Evolutionary conservation across 2,113 vertebrate species (phyloP), one percentile per base, ranked within the genome.

Genomic region (Corythaeola cristata): DNA sequence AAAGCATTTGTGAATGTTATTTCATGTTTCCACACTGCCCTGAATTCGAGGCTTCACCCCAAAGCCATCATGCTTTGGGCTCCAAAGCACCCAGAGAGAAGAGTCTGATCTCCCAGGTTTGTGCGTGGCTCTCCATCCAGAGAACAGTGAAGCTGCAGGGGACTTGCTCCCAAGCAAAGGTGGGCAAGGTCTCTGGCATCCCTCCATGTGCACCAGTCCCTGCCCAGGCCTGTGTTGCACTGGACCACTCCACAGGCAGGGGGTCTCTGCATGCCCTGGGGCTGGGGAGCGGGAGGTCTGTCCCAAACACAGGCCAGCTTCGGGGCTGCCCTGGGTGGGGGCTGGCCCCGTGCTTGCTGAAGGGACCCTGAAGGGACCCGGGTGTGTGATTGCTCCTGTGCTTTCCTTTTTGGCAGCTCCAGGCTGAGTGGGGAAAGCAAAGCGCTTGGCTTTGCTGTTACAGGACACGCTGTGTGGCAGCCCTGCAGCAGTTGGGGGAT

Each of bases 331-430:
- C 30, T 45, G 47, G 33, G 28, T 13, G 14, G 44, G 35, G 30
- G 21, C 56, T 13, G 8, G 26, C 21, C 47, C 19, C 56, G 55
- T 3, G 2, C 33, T 55, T 59, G 63, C 63, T 63, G 62, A 23
- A 26, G 20, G 24, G 56, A 64, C 1, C 2, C 63, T 63, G 62
- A 23, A 26, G 20, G 24, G 56, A 64, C 1, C 2, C 15, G 17
- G 23, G 12, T 1, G 3, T 41, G 15, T 5, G 21, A 22, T 21
- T 35, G 8, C 32, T 33, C 3, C 0, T 5, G 24, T 9, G 1
- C 26, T 63, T 63, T 22, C 14, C 18, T 35, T 56, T 82, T 30
- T 19, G n/a, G 50, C 50, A 83, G 55, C 37, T 59, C 20, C 17
- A 37, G 44, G 27, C 44, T n/a, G n/a, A 45, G 56, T 0, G 12